Base-by-base conservation (phyloP, 92 coral and sea anemone genomes). In the Phenganax marumi region DNA sequence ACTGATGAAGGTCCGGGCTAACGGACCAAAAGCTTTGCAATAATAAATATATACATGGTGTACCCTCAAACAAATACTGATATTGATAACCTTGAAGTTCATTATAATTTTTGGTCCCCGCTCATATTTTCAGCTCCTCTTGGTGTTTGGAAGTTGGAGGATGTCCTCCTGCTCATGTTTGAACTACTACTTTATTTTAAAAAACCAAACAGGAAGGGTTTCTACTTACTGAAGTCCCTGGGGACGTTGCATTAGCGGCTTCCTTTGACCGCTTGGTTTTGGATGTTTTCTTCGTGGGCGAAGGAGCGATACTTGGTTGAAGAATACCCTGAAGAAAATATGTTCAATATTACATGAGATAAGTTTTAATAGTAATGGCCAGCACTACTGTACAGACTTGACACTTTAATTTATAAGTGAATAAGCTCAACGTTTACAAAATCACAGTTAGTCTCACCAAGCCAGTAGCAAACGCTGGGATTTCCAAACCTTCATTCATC, bases 391-490 rank as follows among this genome's bases (percentile, higher is more conserved):
- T 23, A 33, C 5, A 33, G 43, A 33, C 43, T 33, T 1, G 43
- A 33, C 43, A 33, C 2, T 33, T 33, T 33, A 33, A 33, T 33
- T 33, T 33, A 33, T 60, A 60, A 60, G 21, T 6, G 21, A 14
- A 16, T 8, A 12, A 12, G n/a, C 21, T 14, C 13, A 12, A 58
- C 8, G 21, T 16, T 16, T 58, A 58, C 16, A 7, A 18, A 12
- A 18, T 58, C 16, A 62, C 63, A 33, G 43, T 33, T 5, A 33
- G 10, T 39, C 95, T 89, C 82, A 92, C 97, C 93, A 88, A 58
- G 26, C 91, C 90, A 24, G 91, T 65, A 10, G 97, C 88, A 84
- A 88, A 88, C 14, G 71, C 86, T 65, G 97, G 91, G 16, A 87
- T 71, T 82, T 73, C 64, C 74, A 80, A 51, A 25, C 50, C 79